Base-by-base conservation (phyloP, 1,140 invertebrate species). In the Sarcophaga bullata region DNA sequence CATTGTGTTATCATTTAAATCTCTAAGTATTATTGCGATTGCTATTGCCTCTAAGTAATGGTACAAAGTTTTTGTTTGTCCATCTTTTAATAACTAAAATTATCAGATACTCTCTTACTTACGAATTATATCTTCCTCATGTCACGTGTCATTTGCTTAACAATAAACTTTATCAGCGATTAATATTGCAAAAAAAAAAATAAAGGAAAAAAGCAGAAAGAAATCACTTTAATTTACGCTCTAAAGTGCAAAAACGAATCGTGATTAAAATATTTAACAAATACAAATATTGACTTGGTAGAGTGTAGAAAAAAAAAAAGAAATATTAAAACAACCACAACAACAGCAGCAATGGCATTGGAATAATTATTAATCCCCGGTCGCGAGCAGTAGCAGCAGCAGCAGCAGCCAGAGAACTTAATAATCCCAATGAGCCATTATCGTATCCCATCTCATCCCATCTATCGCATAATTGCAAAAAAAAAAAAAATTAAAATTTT, bases 191-290 rank as follows among this genome's bases (percentile, higher is more conserved):
- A n/a, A n/a, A n/a, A n/a, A n/a, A n/a, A n/a, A n/a, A n/a, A n/a
- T 4, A 37, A 37, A 37, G 4, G 4, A 37, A 37, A 37, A 37
- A 37, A 1, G 25, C 25, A 37, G 25, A 37, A 37, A 37, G 25
- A 37, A 37, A 37, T 37, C 62, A 6, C 6, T 17, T 68, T 68
- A n/a, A 68, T 19, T 68, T 68, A 68, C 62, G 62, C 8, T 68
- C 17, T 68, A 13, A 58, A 58, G 54, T 68, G 17, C n/a, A 17
- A 68, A 68, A 68, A 68, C 17, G 8, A 68, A 19, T 68, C 62
- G 62, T 68, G 62, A 68, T 68, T 68, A 68, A 68, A 68, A 68
- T 68, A 19, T 68, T 68, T 68, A 68, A 68, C 62, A 68, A 68
- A 68, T 19, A 58, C 54, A 9, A 58, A 58, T 13, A 68, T 19